Evolutionary conservation across 1,140 invertebrate species (phyloP), one percentile per base, ranked within the genome.

Genomic region (Hycleus phaleratus): DNA sequence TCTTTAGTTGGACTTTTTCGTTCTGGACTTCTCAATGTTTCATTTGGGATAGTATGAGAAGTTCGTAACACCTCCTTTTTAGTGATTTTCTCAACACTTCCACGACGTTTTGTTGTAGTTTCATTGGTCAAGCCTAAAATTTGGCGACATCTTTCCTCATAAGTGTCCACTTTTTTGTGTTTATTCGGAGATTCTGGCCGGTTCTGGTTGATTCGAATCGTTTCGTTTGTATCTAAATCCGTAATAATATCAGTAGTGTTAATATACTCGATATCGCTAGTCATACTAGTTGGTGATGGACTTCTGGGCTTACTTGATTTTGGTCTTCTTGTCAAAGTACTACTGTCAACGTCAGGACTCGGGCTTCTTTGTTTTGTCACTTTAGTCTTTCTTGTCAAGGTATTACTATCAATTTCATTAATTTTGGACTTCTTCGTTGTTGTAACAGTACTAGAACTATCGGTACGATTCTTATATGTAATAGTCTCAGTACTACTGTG

Each of bases 121-220:
- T 75, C 71, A 32, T 73, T 71, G 43, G 74, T 75, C 72, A 84
- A 82, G 4, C 83, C 83, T 39, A 85, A 68, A 57, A 85, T 83
- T 63, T 84, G 79, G 26, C 79, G 73, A 62, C 82, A 84, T n/a
- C 82, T 74, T 71, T 85, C 82, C 72, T 85, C 83, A 52, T 84
- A 85, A n/a, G 83, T 85, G 70, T 85, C 82, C 40, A 81, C 79
- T 64, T 82, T 77, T 60, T 75, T 75, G 46, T 80, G 72, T 26
- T 75, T 76, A 51, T 61, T 65, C 9, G 65, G 57, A 65, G 58
- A n/a, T 51, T 46, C 50, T 50, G 50, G 32, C 26, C 12, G 62
- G 1, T 32, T 32, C 32, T 5, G 32, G 32, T 7, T 11, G n/a
- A 55, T 3, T 42, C 44, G 38, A 44, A 42, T 56, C 45, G 42